Conservation (phyloP, 2,113 vertebrate genomes). For the Myotis yumanensis region DNA sequence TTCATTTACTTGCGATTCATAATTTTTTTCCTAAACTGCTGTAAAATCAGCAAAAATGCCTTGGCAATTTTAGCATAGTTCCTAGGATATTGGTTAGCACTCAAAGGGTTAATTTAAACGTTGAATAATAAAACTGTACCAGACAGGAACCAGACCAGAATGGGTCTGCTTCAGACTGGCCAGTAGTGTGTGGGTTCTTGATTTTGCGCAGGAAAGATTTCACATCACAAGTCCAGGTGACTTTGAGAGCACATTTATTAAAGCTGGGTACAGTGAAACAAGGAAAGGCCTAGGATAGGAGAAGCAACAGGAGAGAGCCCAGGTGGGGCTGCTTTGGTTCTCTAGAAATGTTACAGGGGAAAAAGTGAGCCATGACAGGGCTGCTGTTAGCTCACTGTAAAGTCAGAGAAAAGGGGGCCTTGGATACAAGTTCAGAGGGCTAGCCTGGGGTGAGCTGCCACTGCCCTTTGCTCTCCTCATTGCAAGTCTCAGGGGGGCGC, state of each 20-base stretch:
- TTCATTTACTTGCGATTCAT: too few relatives aligned
- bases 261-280: neutral
- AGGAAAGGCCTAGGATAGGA: neutral
- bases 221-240: neutral
- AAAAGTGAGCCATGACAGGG: neutral
- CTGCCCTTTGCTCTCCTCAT: neutral
- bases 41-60: too few relatives aligned
- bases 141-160: neutral
- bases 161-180: neutral
- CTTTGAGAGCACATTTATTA: neutral
- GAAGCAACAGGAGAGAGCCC: neutral
- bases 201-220: neutral
- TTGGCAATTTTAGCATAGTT: too few relatives aligned
- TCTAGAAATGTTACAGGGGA: neutral
- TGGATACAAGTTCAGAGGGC: neutral
- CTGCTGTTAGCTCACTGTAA: neutral
- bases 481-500: neutral
- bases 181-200: neutral
- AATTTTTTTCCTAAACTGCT: too few relatives aligned
- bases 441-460: neutral
- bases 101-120: constrained; percentile 40
- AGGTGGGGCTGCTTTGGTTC: neutral
- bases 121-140: constrained; percentile 38
- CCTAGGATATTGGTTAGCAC: too few relatives aligned
- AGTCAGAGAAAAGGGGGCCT: neutral